Conservation (phyloP, 2,888 invertebrate genomes). For the Eupithecia subumbrata region DNA sequence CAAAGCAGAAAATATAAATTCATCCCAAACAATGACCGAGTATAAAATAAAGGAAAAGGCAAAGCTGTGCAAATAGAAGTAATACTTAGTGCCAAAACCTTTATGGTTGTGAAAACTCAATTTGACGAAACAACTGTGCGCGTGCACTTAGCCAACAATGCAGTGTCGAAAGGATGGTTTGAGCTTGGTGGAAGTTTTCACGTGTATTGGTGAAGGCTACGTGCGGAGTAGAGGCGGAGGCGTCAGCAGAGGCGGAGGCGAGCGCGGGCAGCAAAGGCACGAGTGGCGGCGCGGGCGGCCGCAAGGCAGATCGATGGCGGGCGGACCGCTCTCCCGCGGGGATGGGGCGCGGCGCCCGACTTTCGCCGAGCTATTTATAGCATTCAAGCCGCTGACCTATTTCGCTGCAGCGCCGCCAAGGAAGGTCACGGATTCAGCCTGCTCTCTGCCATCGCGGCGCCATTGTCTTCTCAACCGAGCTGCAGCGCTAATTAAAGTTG, state of each 20-base stretch:
- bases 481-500: conserved; percentile 83
- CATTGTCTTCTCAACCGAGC: conserved; percentile 79
- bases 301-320: conserved; percentile 58
- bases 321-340: conserved; percentile 63
- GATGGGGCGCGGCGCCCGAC: conserved; percentile 80
- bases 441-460: conserved; percentile 77
- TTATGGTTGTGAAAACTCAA: conserved; percentile 23
- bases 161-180: conserved; percentile 4
- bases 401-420: conserved; percentile 80
- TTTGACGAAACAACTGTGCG: conserved; percentile 8
- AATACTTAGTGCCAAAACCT: conserved; percentile 20
- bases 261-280: conserved; percentile 31
- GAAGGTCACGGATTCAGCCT: conserved; percentile 83
- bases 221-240: conserved; percentile 34
- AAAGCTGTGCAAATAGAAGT: not conserved
- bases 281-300: conserved; percentile 10
- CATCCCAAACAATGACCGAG: not conserved
- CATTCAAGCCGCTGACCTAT: conserved; percentile 84
- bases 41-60: conserved; percentile 3
- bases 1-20: not conserved
- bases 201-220: conserved; percentile 7
- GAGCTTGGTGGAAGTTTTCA: not conserved
- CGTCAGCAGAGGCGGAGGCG: conserved; percentile 18
- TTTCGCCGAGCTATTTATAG: conserved; percentile 84
- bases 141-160: conserved; percentile 21